Percentiles rank a stretch among this genome's conserved stretches.
Conservation (phyloP, 2,888 invertebrate species). For the Agriotes lineatus region DNA sequence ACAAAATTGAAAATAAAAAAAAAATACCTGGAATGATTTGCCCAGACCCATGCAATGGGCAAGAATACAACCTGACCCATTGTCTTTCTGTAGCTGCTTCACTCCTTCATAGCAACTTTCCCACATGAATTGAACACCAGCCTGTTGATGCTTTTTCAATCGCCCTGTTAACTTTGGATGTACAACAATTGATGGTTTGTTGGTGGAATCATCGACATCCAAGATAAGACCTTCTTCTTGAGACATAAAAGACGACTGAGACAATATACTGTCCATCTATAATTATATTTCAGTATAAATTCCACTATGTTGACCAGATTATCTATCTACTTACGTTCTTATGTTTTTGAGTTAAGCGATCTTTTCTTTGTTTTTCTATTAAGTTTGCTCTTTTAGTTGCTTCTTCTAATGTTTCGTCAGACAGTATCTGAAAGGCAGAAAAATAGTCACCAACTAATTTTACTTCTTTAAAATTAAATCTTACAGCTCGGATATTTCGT, state of each 20-base stretch:
- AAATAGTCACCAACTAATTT: too few relatives aligned
- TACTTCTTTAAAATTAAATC: too few relatives aligned
- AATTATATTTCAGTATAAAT: constrained; percentile 16
- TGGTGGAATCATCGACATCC: constrained; percentile 79
- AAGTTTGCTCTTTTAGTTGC: constrained; percentile 83
- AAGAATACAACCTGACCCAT: constrained; percentile 87
- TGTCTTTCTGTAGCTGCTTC: constrained; percentile 69
- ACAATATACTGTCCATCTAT: constrained; percentile 43
- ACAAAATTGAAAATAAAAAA: background rate
- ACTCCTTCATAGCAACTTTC: constrained; percentile 86
- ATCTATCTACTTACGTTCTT: constrained; percentile 64
- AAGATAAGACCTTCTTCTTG: constrained; percentile 64
- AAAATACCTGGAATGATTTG: constrained; percentile 89
- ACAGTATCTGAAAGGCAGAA: constrained; percentile 69
- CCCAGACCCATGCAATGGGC: constrained; percentile 98
- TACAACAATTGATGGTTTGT: constrained; percentile 71
- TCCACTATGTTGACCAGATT: too few relatives aligned
- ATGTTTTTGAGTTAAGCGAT: constrained; percentile 77
- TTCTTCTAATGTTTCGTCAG: constrained; percentile 73
- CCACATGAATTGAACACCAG: constrained; percentile 91
- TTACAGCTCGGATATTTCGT: constrained; percentile 78
- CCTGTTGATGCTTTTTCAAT: constrained; percentile 87
- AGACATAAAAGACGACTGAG: constrained; percentile 37
- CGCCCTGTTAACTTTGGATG: constrained; percentile 77
- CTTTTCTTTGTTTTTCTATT: constrained; percentile 83